A percentile compares a stretch with the other conserved stretches of the same genome.
Evolutionary conservation across 1,140 invertebrate species (phyloP).

Genomic region (Eulimnadia texana): DNA sequence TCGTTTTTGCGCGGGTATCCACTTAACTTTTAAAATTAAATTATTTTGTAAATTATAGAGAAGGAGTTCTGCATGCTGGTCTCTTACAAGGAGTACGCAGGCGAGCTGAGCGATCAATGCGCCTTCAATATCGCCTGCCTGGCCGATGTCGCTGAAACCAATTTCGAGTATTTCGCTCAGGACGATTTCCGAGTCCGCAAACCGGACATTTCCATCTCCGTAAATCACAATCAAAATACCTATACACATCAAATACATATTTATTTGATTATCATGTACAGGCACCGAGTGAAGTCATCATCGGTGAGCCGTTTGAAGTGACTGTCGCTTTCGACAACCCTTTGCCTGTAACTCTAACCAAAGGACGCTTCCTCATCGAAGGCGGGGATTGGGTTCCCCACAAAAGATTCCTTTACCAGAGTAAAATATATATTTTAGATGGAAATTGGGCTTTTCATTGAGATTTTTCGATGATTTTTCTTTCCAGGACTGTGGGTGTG

Average conservation of each 20-base stretch:
- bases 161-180: constrained; percentile 76
- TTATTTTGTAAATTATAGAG: constrained; percentile 1
- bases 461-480: background rate
- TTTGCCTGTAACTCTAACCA: constrained; percentile 54
- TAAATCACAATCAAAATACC: constrained; percentile 22
- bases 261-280: too few species aligned
- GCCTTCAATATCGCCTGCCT: constrained; percentile 71
- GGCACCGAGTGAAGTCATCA: constrained; percentile 34
- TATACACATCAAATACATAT: too few species aligned
- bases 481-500: constrained; percentile 37
- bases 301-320: constrained; percentile 46
- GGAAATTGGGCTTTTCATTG: background rate
- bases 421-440: too few species aligned
- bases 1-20: too few species aligned
- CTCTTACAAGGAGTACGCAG: constrained; percentile 61
- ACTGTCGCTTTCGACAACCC: constrained; percentile 66
- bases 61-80: constrained; percentile 29
- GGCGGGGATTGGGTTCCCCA: constrained; percentile 57
- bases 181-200: constrained; percentile 78
- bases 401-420: constrained; percentile 50
- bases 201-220: constrained; percentile 69
- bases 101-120: constrained; percentile 57
- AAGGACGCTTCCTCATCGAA: constrained; percentile 60
- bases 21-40: background rate
- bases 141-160: constrained; percentile 60